Evolutionary conservation across 2,797 vertebrate genomes (phyloP).

Genomic region (Lithobates sylvaticus): DNA sequence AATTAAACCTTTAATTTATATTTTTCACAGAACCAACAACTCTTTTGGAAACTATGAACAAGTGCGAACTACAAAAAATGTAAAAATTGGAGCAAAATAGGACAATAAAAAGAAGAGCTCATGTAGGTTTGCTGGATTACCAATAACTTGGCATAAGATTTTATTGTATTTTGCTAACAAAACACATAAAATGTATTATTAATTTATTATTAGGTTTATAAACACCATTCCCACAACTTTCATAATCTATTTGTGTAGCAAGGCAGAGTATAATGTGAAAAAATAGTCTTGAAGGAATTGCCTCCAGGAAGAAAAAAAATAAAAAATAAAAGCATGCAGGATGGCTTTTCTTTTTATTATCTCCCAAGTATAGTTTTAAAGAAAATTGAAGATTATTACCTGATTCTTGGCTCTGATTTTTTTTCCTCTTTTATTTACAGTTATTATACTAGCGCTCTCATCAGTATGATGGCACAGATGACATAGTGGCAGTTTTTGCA

Average conservation of each 20-base stretch:
- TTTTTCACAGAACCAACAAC: too few species aligned
- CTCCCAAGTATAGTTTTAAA: slow-evolving; percentile 3
- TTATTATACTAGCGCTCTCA: slow-evolving; percentile 3
- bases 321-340: not conserved
- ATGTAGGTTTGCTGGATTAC: not conserved
- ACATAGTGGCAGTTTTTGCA: slow-evolving; percentile 4
- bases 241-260: not conserved
- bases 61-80: too few species aligned
- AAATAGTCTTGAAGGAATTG: not conserved
- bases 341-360: not conserved
- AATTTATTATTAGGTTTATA: not conserved
- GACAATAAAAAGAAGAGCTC: not conserved
- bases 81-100: not conserved
- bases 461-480: not conserved
- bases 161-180: not conserved
- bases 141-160: not conserved
- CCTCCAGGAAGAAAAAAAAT: not conserved
- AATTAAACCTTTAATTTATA: too few species aligned
- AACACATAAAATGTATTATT: not conserved
- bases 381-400: slow-evolving; percentile 12
- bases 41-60: too few species aligned
- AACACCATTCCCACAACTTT: not conserved
- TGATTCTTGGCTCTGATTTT: not conserved
- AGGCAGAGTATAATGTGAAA: not conserved
- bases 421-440: slow-evolving; percentile 18